Evolutionary conservation across 2,888 invertebrate species (phyloP).

Genomic region (Myopa testacea): DNA sequence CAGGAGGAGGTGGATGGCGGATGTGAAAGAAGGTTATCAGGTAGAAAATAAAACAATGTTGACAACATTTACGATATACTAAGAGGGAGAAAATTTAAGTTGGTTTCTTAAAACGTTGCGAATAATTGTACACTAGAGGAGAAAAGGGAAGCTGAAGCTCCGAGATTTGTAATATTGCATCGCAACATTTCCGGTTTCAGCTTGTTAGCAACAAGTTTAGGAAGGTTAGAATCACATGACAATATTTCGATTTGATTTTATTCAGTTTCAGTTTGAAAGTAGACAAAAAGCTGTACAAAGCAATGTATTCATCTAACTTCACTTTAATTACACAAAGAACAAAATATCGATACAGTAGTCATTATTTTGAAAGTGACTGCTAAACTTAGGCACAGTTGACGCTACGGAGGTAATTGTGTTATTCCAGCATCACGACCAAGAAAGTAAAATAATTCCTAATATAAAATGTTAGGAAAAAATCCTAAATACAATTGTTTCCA

Average conservation of each 20-base stretch:
- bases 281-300: slow-evolving; percentile 20
- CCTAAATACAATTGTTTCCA: too few relatives aligned
- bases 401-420: too few relatives aligned
- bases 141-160: too few relatives aligned
- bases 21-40: background rate
- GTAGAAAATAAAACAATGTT: slow-evolving; percentile 39
- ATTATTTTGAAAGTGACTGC: slow-evolving; percentile 6
- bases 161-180: background rate
- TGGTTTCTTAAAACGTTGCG: too few relatives aligned
- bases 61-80: slow-evolving; percentile 42
- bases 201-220: slow-evolving; percentile 8
- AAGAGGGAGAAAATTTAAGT: background rate
- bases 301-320: slow-evolving; percentile 36
- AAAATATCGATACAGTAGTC: slow-evolving; percentile 18
- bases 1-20: slow-evolving; percentile 14
- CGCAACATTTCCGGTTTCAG: background rate
- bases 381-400: background rate
- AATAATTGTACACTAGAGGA: too few relatives aligned
- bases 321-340: slow-evolving; percentile 48
- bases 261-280: background rate
- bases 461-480: too few relatives aligned
- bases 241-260: slow-evolving; percentile 43
- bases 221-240: slow-evolving; percentile 33
- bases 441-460: too few relatives aligned
- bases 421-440: too few relatives aligned